phyloP scores from a whole-genome alignment of 1,140 invertebrate species.

The Archivesica marissinica region DNA sequence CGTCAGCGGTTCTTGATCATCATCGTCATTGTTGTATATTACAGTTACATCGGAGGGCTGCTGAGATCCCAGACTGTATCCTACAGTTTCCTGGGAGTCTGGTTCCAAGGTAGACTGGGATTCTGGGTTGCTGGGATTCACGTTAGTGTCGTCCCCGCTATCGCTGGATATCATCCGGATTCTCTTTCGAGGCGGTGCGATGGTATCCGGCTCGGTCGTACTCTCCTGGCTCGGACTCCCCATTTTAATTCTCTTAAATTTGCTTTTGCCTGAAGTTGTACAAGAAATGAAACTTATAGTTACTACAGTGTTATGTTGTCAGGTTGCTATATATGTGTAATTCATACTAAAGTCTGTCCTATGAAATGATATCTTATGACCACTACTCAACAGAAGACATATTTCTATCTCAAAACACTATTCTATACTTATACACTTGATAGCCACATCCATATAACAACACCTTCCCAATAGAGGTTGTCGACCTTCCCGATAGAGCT shows the following conservation, averaged over 20 bases:
- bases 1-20: constrained; percentile 25
- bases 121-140: constrained; percentile 49
- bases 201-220: constrained; percentile 7
- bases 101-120: constrained; percentile 38
- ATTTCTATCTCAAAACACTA: no score
- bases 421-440: no score
- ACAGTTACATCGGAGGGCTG: constrained; percentile 60
- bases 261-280: constrained; percentile 14
- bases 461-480: no score
- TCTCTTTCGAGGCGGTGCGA: constrained; percentile 39
- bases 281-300: no score
- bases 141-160: constrained; percentile 38
- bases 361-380: no score
- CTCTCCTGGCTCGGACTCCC: constrained; percentile 53
- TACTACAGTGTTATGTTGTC: no score
- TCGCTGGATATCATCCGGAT: constrained; percentile 45
- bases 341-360: no score
- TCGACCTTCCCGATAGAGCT: no score
- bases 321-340: no score
- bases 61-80: constrained; percentile 54
- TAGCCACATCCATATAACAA: no score
- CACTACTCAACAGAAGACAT: no score
- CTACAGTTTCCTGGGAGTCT: constrained; percentile 60
- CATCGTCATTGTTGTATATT: constrained; percentile 50
- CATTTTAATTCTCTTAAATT: constrained; percentile 49